A percentile compares a stretch with the other conserved stretches of the same genome.
These are phyloP conservation scores for Neogale vison DNA, from an alignment of 2,113 vertebrate genomes.

Conservation along the genomic window DNA sequence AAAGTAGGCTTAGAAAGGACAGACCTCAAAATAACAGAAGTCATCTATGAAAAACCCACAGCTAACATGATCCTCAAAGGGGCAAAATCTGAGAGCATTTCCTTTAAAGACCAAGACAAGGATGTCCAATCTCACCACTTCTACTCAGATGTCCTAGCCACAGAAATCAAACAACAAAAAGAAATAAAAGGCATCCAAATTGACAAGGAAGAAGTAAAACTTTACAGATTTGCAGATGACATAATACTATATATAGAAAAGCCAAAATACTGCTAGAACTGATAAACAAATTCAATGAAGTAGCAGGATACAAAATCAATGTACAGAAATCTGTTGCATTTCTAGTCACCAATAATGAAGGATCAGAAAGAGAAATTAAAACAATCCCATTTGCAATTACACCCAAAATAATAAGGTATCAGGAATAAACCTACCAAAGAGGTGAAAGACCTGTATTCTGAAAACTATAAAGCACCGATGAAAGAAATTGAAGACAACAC, in stretches of 20 bases:
- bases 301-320: not conserved
- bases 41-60: not conserved
- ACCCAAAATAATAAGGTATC: not conserved
- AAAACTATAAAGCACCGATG: not conserved
- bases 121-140: not conserved
- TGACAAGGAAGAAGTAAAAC: not conserved
- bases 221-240: not conserved
- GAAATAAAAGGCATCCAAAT: not conserved
- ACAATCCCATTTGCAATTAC: not conserved
- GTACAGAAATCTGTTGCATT: not conserved
- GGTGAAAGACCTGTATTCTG: not conserved
- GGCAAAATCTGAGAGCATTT: not conserved
- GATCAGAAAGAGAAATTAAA: not conserved
- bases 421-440: not conserved
- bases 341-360: not conserved
- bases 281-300: not conserved
- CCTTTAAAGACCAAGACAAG: not conserved
- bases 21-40: not conserved
- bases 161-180: not conserved
- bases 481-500: not conserved
- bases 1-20: not conserved
- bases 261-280: not conserved
- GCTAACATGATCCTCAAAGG: not conserved
- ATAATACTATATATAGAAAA: not conserved
- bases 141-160: not conserved